phyloP scores from a whole-genome alignment of 2,113 vertebrate genomes.

The Thamnaconus septentrionalis region DNA sequence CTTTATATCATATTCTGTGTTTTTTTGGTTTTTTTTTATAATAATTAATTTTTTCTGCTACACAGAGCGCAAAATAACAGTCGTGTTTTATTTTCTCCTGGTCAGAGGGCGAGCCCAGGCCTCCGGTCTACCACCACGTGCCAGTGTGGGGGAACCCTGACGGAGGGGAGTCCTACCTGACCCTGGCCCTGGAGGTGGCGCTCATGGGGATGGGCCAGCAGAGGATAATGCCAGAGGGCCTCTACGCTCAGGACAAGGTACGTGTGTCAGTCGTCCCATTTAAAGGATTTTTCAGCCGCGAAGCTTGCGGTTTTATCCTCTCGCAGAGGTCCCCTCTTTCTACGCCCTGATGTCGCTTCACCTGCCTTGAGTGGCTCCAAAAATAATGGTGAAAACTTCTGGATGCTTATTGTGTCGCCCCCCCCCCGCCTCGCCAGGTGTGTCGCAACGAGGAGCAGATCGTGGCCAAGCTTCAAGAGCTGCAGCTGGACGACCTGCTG shows the following conservation, averaged over 20 bases:
- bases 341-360: neutral
- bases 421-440: slow-evolving; percentile 66
- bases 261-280: no score
- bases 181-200: slow-evolving; percentile 93
- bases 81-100: neutral
- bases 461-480: slow-evolving; percentile 89
- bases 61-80: neutral
- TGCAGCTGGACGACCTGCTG: slow-evolving; percentile 89
- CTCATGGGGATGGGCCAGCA: slow-evolving; percentile 99
- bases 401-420: neutral
- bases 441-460: slow-evolving; percentile 98
- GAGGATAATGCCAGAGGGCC: slow-evolving; percentile 95
- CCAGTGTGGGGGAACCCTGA: slow-evolving; percentile 83
- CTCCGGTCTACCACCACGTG: slow-evolving; percentile 91
- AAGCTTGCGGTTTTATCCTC: no score
- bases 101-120: slow-evolving; percentile 88
- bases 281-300: no score
- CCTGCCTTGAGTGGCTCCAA: neutral
- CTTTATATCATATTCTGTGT: neutral
- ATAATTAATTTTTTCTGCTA: neutral
- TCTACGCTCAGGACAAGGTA: slow-evolving; percentile 94
- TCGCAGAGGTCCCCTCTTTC: no score
- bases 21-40: neutral
- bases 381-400: no score
- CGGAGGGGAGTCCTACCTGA: slow-evolving; percentile 89